phyloP scores from a whole-genome alignment of 2,113 vertebrate species.

The Platycercus adscitus region DNA sequence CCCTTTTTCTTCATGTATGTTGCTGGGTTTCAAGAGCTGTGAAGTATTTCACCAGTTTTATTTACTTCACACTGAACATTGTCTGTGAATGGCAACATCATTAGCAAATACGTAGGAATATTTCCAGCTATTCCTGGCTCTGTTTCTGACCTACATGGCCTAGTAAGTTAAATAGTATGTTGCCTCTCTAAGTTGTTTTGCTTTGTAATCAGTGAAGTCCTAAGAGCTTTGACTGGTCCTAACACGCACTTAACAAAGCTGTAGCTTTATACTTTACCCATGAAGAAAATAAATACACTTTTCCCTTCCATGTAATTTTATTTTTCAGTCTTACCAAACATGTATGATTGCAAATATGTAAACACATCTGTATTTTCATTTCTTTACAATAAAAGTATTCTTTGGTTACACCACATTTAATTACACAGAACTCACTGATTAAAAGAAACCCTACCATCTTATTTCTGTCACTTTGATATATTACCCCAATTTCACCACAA shows the following conservation, averaged over 20 bases:
- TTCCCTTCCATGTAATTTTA: neutral
- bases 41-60: neutral
- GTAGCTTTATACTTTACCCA: neutral
- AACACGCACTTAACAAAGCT: neutral
- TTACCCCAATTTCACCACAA: slow-evolving; percentile 29
- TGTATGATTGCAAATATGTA: neutral
- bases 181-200: neutral
- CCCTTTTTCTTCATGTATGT: neutral
- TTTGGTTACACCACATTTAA: slow-evolving; percentile 16
- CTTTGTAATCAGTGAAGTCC: neutral
- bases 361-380: slow-evolving; percentile 19
- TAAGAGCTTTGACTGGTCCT: neutral
- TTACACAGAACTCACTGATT: slow-evolving; percentile 25
- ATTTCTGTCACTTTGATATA: slow-evolving; percentile 58
- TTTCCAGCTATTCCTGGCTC: neutral
- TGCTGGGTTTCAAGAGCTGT: neutral
- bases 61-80: neutral
- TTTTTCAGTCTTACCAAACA: neutral
- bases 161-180: neutral
- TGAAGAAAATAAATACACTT: neutral
- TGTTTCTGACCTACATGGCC: neutral
- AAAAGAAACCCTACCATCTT: slow-evolving; percentile 47
- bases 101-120: neutral
- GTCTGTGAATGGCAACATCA: neutral
- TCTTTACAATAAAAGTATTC: neutral